Conservation (phyloP, 2,888 invertebrate genomes). For the Ommatoiulus sabulosus region DNA sequence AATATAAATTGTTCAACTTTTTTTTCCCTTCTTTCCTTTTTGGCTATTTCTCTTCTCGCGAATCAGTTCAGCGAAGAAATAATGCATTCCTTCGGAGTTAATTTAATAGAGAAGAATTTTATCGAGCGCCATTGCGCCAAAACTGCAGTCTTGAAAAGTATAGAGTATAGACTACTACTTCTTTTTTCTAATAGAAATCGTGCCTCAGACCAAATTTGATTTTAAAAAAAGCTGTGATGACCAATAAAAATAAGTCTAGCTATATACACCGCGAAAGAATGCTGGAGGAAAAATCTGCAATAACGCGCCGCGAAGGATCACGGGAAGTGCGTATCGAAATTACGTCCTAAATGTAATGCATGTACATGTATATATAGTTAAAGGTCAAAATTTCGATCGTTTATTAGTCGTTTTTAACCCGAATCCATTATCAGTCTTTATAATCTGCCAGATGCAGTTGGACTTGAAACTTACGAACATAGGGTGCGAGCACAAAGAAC, state of each 20-base stretch:
- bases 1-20: conserved; percentile 34
- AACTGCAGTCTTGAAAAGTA: background rate
- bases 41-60: too few relatives aligned
- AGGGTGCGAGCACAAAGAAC: too few relatives aligned
- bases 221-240: conserved; percentile 12
- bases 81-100: conserved; percentile 34
- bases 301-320: background rate
- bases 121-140: conserved; percentile 27
- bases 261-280: background rate
- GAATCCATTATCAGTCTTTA: too few relatives aligned
- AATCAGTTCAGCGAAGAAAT: conserved; percentile 34
- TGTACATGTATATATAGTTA: too few relatives aligned
- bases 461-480: too few relatives aligned
- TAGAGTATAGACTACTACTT: too few relatives aligned
- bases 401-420: too few relatives aligned
- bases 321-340: background rate
- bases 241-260: conserved; percentile 25
- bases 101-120: conserved; percentile 34
- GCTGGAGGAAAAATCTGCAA: conserved; percentile 10
- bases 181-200: conserved; percentile 18
- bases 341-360: background rate
- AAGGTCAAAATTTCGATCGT: too few relatives aligned
- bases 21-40: too few relatives aligned
- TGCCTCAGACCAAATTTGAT: conserved; percentile 34
- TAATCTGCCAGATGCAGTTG: too few relatives aligned